Base-by-base conservation (phyloP, 2,888 invertebrate genomes). In the Eudemis profundana region DNA sequence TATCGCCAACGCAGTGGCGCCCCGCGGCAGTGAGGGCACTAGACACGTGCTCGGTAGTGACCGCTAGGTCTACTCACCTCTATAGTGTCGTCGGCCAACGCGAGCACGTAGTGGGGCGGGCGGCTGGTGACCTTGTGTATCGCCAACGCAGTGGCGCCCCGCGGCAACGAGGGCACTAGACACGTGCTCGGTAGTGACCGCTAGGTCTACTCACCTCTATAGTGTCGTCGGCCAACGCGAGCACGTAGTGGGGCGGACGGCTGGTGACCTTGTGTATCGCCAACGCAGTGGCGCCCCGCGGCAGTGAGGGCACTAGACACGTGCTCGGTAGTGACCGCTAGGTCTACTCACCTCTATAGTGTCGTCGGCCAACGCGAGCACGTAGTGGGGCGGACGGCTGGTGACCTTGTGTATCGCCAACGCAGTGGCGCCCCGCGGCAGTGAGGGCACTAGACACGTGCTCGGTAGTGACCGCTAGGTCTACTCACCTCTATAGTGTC, bases 191-290 rank as follows among this genome's bases (percentile, higher is more conserved):
- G 27, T n/a, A n/a, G 7, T 27, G 27, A 27, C 4, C 27, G 27
- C 68, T 1, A 4, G n/a, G n/a, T n/a, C n/a, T 36, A 29, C 33
- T 27, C n/a, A 60, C 61, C 49, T 44, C 46, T 7, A 67, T 67
- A 62, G 73, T 70, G 59, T 74, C 76, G n/a, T 68, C 95, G 57
- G 95, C 95, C 33, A 94, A 88, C 62, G 94, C 90, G 17, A 96
- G 90, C 74, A 94, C 93, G 83, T 94, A 96, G 86, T 96, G 95
- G 44, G 96, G 96, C 53, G 96, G 96, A 76, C 94, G 70, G 66
- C 62, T 57, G 40, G 67, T 17, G 61, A 75, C 67, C 61, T 95
- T 95, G 73, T 94, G 94, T 51, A 96, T 93, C 61, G 93, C 93
- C 49, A 95, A 85, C 53, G 68, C 50, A 29, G 15, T 4, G 15